phyloP scores from a whole-genome alignment of 2,888 invertebrate species.

The Lithophane semibrunnea region DNA sequence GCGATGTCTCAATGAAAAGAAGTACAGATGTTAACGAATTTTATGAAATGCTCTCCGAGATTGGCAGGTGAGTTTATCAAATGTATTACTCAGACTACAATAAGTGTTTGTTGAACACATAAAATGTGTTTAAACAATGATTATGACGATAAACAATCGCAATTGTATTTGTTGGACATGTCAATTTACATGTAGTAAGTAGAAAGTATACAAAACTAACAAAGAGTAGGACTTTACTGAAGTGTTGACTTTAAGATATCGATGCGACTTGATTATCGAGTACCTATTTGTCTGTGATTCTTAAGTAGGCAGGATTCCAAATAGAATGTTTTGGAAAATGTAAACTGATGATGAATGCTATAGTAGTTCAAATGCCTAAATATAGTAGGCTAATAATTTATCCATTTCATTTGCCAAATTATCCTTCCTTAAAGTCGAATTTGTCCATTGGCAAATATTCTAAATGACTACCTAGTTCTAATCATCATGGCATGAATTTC shows the following conservation, averaged over 20 bases:
- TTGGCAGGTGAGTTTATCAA: conserved; percentile 94
- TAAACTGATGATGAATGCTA: neutral
- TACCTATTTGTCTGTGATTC: conserved; percentile 6
- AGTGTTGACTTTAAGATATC: conserved; percentile 35
- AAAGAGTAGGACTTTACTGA: conserved; percentile 16
- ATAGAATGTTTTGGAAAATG: neutral
- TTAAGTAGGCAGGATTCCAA: conserved; percentile 2
- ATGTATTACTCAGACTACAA: conserved; percentile 25
- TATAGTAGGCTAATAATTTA: neutral
- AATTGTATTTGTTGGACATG: conserved; percentile 39
- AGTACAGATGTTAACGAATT: conserved; percentile 96
- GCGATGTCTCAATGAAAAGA: conserved; percentile 96
- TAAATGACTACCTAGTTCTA: neutral
- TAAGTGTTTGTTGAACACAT: conserved; percentile 33
- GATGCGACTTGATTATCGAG: conserved; percentile 15
- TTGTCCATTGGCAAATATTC: neutral
- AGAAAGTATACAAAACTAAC: conserved; percentile 39
- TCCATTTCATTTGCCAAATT: neutral
- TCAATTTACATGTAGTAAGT: conserved; percentile 50
- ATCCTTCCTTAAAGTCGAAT: neutral
- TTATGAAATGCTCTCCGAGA: conserved; percentile 96
- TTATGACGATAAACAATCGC: conserved; percentile 58
- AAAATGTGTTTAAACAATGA: conserved; percentile 48
- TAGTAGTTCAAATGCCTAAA: neutral
- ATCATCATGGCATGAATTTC: conserved; percentile 20